A percentile compares a stretch with the other conserved stretches of the same genome.
Evolutionary conservation across 2,888 invertebrate genomes (phyloP).

Genomic region (Drymonia ruficornis): DNA sequence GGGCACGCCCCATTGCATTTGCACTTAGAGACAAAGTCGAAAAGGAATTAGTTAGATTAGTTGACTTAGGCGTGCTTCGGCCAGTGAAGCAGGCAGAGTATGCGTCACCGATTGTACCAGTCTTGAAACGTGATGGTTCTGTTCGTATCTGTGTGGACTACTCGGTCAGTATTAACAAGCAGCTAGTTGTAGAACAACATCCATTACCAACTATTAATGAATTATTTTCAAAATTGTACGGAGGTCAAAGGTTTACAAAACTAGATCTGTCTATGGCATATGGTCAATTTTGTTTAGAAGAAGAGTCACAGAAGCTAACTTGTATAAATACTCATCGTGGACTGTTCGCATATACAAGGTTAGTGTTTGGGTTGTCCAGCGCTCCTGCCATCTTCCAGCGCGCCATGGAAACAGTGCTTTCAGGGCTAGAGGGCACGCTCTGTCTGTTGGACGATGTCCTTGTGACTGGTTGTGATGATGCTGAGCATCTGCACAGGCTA

Average conservation of each 20-base stretch:
- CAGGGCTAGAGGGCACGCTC: constrained; percentile 14
- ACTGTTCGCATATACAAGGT: constrained; percentile 18
- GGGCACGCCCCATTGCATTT: constrained; percentile 27
- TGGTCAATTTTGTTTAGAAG: constrained; percentile 8
- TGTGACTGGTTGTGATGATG: not conserved
- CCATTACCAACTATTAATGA: constrained; percentile 13
- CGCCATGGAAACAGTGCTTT: constrained; percentile 14
- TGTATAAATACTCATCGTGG: constrained; percentile 26
- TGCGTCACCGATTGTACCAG: constrained; percentile 12
- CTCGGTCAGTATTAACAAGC: constrained; percentile 10
- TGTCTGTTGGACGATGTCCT: constrained; percentile 18
- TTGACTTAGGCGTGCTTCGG: constrained; percentile 22
- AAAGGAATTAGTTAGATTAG: constrained; percentile 26
- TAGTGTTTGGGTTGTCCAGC: constrained; percentile 19
- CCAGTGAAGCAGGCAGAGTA: constrained; percentile 22
- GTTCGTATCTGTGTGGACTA: constrained; percentile 11
- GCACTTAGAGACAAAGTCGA: constrained; percentile 24
- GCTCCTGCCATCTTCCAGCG: constrained; percentile 18
- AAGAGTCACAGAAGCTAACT: constrained; percentile 16
- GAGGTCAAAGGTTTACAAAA: constrained; percentile 12
- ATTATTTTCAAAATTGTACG: constrained; percentile 11
- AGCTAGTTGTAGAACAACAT: constrained; percentile 11
- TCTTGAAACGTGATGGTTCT: constrained; percentile 9
- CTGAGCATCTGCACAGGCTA: constrained; percentile 7
- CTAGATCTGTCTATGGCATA: constrained; percentile 12